Conservation (phyloP, 2,888 invertebrate genomes). For the Trachelus stipa region DNA sequence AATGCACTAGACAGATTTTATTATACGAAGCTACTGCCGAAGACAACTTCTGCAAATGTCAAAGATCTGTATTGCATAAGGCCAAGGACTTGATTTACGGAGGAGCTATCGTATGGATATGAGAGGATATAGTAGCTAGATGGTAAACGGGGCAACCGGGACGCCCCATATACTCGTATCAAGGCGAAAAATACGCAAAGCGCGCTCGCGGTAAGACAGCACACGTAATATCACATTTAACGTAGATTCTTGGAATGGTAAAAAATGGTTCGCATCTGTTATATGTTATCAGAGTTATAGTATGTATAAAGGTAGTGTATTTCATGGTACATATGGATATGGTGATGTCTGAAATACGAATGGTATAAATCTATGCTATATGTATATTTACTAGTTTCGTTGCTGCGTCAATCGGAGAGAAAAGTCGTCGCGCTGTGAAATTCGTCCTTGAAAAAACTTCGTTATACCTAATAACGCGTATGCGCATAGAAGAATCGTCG, state of each 20-base stretch:
- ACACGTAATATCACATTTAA: conserved; percentile 18
- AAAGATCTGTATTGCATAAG: not conserved
- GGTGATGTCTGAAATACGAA: conserved; percentile 19
- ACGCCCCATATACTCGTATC: not conserved
- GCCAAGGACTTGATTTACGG: not conserved
- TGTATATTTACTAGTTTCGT: conserved; percentile 19
- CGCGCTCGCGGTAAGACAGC: conserved; percentile 3
- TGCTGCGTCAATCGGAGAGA: conserved; percentile 17
- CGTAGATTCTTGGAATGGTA: conserved; percentile 8
- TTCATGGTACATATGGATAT: not conserved
- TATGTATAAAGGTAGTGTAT: not conserved
- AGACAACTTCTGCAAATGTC: not conserved
- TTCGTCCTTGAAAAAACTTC: not conserved
- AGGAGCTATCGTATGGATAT: not conserved
- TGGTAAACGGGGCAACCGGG: not conserved
- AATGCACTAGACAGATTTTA: not conserved
- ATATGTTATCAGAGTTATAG: conserved; percentile 18
- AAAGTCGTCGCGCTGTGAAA: conserved; percentile 21
- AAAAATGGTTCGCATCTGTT: conserved; percentile 21
- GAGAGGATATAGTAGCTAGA: not conserved
- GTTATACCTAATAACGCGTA: too few species aligned
- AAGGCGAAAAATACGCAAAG: not conserved
- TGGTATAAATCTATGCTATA: conserved; percentile 31
- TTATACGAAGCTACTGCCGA: not conserved
- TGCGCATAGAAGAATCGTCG: too few species aligned